Evolutionary conservation across 2,113 vertebrate genomes (phyloP).

Genomic region (Nothoprocta pentlandii): DNA sequence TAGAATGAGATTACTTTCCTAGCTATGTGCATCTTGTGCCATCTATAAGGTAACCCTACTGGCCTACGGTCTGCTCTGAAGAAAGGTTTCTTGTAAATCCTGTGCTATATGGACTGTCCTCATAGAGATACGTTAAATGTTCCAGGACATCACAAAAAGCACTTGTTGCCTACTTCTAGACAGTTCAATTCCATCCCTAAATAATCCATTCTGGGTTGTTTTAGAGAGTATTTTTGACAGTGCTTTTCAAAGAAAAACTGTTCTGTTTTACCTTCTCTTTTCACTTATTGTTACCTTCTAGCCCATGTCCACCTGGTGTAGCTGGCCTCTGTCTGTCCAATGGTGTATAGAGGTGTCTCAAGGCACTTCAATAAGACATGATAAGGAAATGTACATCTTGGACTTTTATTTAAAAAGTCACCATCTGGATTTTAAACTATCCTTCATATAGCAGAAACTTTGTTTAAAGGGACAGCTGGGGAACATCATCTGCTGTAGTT

Average conservation of each 20-base stretch:
- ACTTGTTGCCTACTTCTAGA: neutral
- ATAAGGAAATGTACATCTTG: neutral
- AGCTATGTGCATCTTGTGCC: neutral
- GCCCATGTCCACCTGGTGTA: neutral
- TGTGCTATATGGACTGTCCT: fast-evolving
- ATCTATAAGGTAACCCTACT: fast-evolving
- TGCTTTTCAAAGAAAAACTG: neutral
- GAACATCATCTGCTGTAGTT: neutral
- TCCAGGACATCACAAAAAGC: neutral
- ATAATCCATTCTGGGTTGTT: neutral
- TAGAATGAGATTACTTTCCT: neutral
- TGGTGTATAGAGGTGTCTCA: neutral
- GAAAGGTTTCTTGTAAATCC: neutral
- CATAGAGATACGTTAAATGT: neutral
- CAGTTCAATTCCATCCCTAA: neutral
- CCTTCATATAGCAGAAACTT: neutral
- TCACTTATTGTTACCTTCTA: neutral
- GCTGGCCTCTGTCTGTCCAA: neutral
- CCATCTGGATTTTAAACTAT: neutral
- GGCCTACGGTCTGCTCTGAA: fast-evolving
- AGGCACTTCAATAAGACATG: fast-evolving
- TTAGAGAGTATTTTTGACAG: neutral
- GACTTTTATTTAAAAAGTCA: neutral
- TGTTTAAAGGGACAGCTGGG: neutral
- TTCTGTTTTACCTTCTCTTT: neutral